phyloP scores from a whole-genome alignment of 2,888 invertebrate genomes.

The Pasiphila rectangulata region DNA sequence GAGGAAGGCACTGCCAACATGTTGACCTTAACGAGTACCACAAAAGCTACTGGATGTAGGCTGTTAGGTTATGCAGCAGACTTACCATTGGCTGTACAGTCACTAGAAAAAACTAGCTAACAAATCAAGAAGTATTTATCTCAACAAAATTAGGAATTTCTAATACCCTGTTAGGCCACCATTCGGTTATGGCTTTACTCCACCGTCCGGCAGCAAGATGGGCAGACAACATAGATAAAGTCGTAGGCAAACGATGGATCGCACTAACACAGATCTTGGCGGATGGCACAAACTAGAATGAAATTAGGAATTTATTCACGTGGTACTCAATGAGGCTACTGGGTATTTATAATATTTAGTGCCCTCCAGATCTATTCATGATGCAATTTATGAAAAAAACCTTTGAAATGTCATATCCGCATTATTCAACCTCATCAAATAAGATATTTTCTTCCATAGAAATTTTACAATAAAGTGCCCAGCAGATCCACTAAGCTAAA shows the following conservation, averaged over 20 bases:
- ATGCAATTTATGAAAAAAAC: slow-evolving; percentile 10
- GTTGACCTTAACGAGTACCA: neutral
- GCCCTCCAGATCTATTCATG: neutral
- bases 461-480: slow-evolving; percentile 15
- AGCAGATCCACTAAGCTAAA: slow-evolving; percentile 14
- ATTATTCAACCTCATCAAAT: slow-evolving; percentile 22
- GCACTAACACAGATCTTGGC: no score
- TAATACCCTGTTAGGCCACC: neutral
- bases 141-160: neutral
- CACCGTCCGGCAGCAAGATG: no score
- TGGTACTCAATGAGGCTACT: no score
- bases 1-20: neutral
- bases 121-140: no score
- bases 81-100: no score
- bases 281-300: no score
- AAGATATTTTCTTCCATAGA: slow-evolving; percentile 10
- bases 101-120: no score
- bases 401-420: slow-evolving; percentile 20
- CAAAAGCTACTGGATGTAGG: neutral
- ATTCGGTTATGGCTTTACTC: no score
- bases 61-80: no score
- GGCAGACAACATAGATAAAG: no score
- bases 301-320: no score
- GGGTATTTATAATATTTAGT: neutral
- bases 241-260: no score